phyloP scores from a whole-genome alignment of 2,888 invertebrate species.

The Malthinus flaveolus region DNA sequence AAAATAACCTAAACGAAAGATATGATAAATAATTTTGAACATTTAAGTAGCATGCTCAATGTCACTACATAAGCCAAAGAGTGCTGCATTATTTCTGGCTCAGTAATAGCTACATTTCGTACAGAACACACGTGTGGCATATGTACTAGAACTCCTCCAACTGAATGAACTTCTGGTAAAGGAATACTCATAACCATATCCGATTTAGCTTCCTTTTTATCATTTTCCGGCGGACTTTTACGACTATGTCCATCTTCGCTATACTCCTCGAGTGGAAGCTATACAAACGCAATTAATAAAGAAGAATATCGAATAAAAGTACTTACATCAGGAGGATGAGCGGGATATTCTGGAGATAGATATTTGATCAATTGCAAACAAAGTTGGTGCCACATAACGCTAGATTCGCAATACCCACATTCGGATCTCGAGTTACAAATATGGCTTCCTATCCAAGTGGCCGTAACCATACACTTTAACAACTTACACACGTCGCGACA shows the following conservation, averaged over 20 bases:
- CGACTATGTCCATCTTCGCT: conserved; percentile 67
- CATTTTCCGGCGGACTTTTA: conserved; percentile 73
- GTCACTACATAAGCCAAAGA: conserved; percentile 26
- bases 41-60: conserved; percentile 20
- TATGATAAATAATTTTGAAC: conserved; percentile 5
- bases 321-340: conserved; percentile 76
- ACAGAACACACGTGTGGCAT: conserved; percentile 88
- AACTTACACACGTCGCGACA: conserved; percentile 75
- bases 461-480: conserved; percentile 74
- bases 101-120: conserved; percentile 44
- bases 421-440: conserved; percentile 66
- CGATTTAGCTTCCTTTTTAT: conserved; percentile 67
- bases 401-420: conserved; percentile 91
- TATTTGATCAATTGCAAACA: conserved; percentile 79
- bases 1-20: background rate
- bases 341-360: conserved; percentile 74
- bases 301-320: background rate
- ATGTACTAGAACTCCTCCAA: conserved; percentile 86
- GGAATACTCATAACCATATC: conserved; percentile 66
- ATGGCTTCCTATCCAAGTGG: conserved; percentile 72
- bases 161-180: conserved; percentile 73
- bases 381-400: conserved; percentile 93
- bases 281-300: conserved; percentile 9
- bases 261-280: conserved; percentile 71
- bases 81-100: conserved; percentile 19